Base-by-base conservation (phyloP, 2,113 vertebrate species). In the Alligator mississippiensis region DNA sequence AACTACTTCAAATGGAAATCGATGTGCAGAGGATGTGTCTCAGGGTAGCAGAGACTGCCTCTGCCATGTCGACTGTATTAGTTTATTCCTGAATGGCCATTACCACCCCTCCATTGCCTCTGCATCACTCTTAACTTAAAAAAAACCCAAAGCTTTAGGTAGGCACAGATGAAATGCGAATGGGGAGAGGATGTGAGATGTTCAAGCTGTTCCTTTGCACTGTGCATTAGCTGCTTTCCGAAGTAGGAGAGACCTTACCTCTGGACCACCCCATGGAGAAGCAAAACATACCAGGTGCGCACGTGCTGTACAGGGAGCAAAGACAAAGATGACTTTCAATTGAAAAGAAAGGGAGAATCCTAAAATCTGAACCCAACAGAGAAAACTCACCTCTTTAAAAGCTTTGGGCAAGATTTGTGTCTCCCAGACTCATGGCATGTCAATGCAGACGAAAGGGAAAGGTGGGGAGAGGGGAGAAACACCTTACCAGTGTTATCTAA, bases 1-100 rank as follows among this genome's bases (percentile, higher is more conserved):
- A 0, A 1, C 74, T 62, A 78, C 22, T 62, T 10, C 64, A 30
- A 87, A 86, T 13, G 94, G 93, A 92, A 94, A 97, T 97, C 92
- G 2, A 97, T 96, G 87, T 24, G 76, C 70, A 25, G 34, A 74
- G 34, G 34, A 74, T 21, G 70, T 74, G 70, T 74, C 34, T 14
- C 34, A 74, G 70, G 14, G 70, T 30, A 72, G 24, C 8, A 12
- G 30, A 72, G 68, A 38, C 30, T 47, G 34, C 34, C 8, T 14
- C 47, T 74, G 34, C 70, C 34, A 47, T 22, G 47, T 22, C 34
- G 1, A 47, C 4, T 24, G 6, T 38, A 47, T 21, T 13, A 74
- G 34, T 78, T 74, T 74, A 77, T 84, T 83, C 13, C 75, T 64
- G 61, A 90, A 93, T 21, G 87, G 95, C 55, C 84, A 3, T 2